A percentile compares a stretch with the other conserved stretches of the same genome.
Conservation (phyloP, 2,113 vertebrate genomes). For the Prietella phreatophila region DNA sequence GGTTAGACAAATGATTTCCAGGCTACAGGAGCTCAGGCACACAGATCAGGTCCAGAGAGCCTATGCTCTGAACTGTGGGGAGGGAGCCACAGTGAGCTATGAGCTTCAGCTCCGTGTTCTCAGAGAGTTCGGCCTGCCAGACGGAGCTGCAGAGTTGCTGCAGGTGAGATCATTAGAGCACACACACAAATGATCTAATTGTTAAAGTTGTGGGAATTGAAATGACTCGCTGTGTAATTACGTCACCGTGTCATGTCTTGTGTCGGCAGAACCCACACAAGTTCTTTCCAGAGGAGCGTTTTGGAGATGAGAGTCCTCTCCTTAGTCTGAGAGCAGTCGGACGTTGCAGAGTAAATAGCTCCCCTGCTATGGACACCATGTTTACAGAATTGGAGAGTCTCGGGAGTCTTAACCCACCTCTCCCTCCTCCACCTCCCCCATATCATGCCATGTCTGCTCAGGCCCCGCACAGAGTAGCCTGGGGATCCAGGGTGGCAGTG, state of each 20-base stretch:
- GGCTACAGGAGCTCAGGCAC: constrained; percentile 90
- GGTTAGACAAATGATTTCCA: constrained; percentile 89
- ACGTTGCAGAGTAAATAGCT: constrained; percentile 90
- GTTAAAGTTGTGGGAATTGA: not conserved
- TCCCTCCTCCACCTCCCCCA: constrained; percentile 92
- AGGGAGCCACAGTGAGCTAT: constrained; percentile 94
- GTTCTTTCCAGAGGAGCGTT: constrained; percentile 96
- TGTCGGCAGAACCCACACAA: constrained; percentile 91
- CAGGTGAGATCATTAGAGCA: constrained; percentile 73
- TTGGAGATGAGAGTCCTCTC: constrained; percentile 96
- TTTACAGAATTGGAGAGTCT: constrained; percentile 93
- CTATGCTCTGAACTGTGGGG: constrained; percentile 93
- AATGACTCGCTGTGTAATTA: not conserved
- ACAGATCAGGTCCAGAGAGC: constrained; percentile 94
- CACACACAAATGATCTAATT: not conserved
- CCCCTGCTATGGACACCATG: constrained; percentile 90
- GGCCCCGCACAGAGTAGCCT: constrained; percentile 83
- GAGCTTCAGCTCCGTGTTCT: constrained; percentile 96
- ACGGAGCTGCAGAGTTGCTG: constrained; percentile 90
- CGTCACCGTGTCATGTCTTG: constrained; percentile 3
- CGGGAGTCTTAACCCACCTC: constrained; percentile 88
- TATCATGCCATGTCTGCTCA: constrained; percentile 88
- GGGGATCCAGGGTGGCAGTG: constrained; percentile 85
- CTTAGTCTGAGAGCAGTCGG: constrained; percentile 86
- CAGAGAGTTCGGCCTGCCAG: constrained; percentile 89